Evolutionary conservation across 2,113 vertebrate genomes (phyloP), one percentile per base, ranked within the genome.

Genomic region (Macheiramphus alcinus): DNA sequence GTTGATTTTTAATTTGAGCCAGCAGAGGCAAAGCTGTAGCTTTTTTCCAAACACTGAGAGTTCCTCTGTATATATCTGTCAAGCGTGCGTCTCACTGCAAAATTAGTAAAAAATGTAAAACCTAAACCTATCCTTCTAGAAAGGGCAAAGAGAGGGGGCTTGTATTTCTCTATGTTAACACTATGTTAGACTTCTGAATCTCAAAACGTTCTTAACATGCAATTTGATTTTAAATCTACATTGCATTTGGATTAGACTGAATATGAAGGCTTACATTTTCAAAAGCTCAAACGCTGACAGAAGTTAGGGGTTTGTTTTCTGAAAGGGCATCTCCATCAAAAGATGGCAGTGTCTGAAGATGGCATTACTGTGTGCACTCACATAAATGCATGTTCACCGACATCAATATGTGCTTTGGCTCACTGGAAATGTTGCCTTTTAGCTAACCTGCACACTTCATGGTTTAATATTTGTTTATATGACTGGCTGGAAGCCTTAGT

Each of bases 1-100:
- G 82, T 62, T 91, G 92, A 90, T 86, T 95, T 94, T 93, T 91
- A 88, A 85, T 96, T 96, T 91, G 61, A 94, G 36, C 47, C 31
- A 91, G 68, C 70, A 95, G 67, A 90, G n/a, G n/a, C 68, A 90
- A 86, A 86, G 38, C 81, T 82, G 53, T 48, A 91, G 67, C 38
- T 82, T 95, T 86, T 58, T 90, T 47, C n/a, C n/a, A 42, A 80
- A 76, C 9, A 56, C 34, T 21, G 20, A 75, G 67, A 56, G 32
- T 42, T 88, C 15, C 43, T 74, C 40, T 90, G 14, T 83, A 80
- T 43, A 12, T 66, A 3, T 63, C 59, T 87, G 68, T 80, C 36
- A 63, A 79, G 15, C 38, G 10, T 73, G 26, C 61, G 48, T 71
- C n/a, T 61, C 36, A 8, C 36, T 91, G 73, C 31, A 85, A 92